These are phyloP conservation scores for Ptychobarbus kaznakovi DNA, from an alignment of 2,797 vertebrate genomes.

Conservation along the genomic window DNA sequence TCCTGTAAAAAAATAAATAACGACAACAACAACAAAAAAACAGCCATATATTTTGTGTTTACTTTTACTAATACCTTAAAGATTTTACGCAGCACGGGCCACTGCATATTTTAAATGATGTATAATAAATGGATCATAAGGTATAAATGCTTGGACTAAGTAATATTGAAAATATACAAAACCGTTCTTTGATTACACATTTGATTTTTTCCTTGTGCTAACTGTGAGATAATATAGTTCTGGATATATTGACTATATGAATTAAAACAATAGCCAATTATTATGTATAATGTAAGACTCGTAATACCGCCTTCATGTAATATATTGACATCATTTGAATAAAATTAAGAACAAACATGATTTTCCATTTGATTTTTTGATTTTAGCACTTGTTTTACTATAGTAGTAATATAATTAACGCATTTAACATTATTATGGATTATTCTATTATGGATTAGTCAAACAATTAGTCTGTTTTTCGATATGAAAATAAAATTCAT, in stretches of 20 bases:
- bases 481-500: background rate
- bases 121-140: background rate
- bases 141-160: background rate
- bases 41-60: background rate
- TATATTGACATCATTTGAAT: background rate
- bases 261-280: background rate
- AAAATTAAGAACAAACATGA: background rate
- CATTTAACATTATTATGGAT: background rate
- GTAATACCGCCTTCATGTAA: background rate
- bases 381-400: background rate
- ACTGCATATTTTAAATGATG: background rate
- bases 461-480: background rate
- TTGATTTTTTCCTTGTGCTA: background rate
- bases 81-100: too few species aligned
- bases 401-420: background rate
- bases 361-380: too few species aligned
- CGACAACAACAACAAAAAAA: too few species aligned
- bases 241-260: background rate
- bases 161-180: background rate
- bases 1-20: background rate
- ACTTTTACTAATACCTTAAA: background rate
- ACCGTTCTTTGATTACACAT: background rate
- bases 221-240: background rate
- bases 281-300: background rate
- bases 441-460: background rate